Conservation (phyloP, 2,888 invertebrate species). For the Thumatha senex region DNA sequence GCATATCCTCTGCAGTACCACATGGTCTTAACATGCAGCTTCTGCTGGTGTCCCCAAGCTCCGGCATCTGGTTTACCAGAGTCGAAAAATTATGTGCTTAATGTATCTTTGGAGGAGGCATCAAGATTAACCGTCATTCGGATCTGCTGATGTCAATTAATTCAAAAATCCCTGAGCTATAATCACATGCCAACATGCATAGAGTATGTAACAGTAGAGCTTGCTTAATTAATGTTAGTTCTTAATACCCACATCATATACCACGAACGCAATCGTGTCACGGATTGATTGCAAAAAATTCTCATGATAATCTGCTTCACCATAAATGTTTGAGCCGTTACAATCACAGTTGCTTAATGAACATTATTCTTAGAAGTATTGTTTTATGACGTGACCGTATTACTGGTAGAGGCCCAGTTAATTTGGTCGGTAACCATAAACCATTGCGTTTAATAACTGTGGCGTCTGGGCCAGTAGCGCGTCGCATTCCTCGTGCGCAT, state of each 20-base stretch:
- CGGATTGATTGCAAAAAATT: conserved; percentile 51
- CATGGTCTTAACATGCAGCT: too few species aligned
- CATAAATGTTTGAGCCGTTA: conserved; percentile 25
- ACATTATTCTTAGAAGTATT: conserved; percentile 22
- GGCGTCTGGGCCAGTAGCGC: conserved; percentile 41
- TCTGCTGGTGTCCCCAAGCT: too few species aligned
- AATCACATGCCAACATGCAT: neutral
- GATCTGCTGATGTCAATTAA: neutral
- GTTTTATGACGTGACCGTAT: conserved; percentile 9
- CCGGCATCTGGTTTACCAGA: too few species aligned
- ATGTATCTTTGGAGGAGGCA: too few species aligned
- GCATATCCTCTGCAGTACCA: too few species aligned
- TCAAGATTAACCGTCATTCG: too few species aligned
- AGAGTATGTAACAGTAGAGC: conserved; percentile 4
- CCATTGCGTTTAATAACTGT: conserved; percentile 45
- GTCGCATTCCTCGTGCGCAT: conserved; percentile 55
- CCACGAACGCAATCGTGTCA: conserved; percentile 51
- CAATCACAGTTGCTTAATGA: conserved; percentile 20
- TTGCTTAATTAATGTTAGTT: conserved; percentile 1
- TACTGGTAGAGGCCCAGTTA: conserved; percentile 26
- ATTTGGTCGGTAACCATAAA: conserved; percentile 42
- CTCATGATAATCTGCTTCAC: conserved; percentile 38
- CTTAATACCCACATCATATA: conserved; percentile 37
- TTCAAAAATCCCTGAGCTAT: neutral
- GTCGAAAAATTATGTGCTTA: too few species aligned